Conservation (phyloP, 2,888 invertebrate genomes). For the Amphipoea oculea region DNA sequence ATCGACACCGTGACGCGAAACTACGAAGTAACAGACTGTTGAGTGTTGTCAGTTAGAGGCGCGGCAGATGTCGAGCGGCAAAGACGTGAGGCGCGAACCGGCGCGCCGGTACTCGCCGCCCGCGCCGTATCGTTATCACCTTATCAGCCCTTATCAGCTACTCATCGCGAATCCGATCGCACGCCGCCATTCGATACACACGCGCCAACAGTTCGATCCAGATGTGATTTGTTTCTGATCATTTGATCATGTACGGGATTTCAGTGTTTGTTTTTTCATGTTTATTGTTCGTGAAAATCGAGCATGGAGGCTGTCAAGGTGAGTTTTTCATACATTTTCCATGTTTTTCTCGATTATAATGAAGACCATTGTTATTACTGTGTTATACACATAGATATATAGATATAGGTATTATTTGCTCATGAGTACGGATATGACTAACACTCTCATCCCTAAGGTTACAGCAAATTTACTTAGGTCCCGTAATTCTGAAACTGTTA, state of each 20-base stretch:
- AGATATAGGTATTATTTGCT: background rate
- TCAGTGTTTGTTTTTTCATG: constrained; percentile 74
- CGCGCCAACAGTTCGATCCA: constrained; percentile 77
- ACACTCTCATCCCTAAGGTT: constrained; percentile 4
- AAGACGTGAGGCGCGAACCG: constrained; percentile 77
- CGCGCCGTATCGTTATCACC: constrained; percentile 82
- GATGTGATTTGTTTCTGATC: constrained; percentile 72
- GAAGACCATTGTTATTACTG: background rate
- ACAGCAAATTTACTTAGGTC: background rate
- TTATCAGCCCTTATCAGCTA: constrained; percentile 88
- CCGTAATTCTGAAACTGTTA: constrained; percentile 28
- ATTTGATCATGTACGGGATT: constrained; percentile 80
- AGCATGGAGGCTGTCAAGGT: constrained; percentile 83
- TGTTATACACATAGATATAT: background rate
- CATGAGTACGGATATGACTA: constrained; percentile 21
- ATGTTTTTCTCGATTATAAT: constrained; percentile 26
- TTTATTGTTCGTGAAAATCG: constrained; percentile 75
- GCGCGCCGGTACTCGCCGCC: constrained; percentile 74
- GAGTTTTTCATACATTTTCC: constrained; percentile 67
- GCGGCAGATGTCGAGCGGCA: constrained; percentile 82
- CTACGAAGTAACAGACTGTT: constrained; percentile 16
- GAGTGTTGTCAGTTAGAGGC: constrained; percentile 72
- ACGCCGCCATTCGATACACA: constrained; percentile 74
- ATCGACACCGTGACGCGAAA: constrained; percentile 33
- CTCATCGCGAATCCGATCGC: constrained; percentile 87